phyloP scores from a whole-genome alignment of 2,888 invertebrate species.

The Capitulum mitella region DNA sequence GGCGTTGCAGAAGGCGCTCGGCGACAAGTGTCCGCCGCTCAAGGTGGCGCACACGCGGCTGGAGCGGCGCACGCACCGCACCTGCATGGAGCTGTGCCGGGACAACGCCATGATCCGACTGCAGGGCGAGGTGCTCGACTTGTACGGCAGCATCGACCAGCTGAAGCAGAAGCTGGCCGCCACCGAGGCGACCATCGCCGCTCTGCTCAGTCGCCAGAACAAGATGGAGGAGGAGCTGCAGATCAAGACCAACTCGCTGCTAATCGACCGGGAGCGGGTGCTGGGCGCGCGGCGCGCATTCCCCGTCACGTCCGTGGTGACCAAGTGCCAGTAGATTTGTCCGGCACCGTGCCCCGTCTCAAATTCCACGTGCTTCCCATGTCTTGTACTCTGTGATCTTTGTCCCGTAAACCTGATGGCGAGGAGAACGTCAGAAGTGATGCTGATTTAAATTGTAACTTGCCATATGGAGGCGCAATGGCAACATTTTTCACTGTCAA shows the following conservation, averaged over 20 bases:
- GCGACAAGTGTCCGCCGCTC: constrained; percentile 62
- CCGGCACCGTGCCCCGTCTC: too few relatives aligned
- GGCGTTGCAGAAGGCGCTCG: constrained; percentile 74
- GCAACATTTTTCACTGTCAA: too few relatives aligned
- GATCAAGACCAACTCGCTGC: constrained; percentile 76
- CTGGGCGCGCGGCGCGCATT: constrained; percentile 2
- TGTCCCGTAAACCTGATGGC: too few relatives aligned
- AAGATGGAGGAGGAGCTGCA: constrained; percentile 71
- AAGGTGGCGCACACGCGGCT: constrained; percentile 68
- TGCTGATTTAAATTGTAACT: too few relatives aligned
- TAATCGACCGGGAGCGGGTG: constrained; percentile 72
- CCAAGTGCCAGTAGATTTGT: constrained; percentile 17
- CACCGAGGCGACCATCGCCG: neutral
- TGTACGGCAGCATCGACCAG: constrained; percentile 22
- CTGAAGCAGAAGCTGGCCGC: constrained; percentile 23
- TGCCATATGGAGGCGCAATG: too few relatives aligned
- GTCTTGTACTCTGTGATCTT: too few relatives aligned
- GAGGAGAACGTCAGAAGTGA: too few relatives aligned
- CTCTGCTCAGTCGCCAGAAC: neutral
- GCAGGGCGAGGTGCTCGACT: constrained; percentile 15
- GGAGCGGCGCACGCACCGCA: constrained; percentile 79
- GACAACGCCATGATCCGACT: constrained; percentile 46
- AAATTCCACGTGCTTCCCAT: too few relatives aligned
- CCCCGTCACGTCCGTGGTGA: neutral
- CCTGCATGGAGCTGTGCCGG: constrained; percentile 80